Evolutionary conservation across 30 jellyfish, hydroid and myxozoan species (phyloP).

Genomic region (Rhopilema esculentum): DNA sequence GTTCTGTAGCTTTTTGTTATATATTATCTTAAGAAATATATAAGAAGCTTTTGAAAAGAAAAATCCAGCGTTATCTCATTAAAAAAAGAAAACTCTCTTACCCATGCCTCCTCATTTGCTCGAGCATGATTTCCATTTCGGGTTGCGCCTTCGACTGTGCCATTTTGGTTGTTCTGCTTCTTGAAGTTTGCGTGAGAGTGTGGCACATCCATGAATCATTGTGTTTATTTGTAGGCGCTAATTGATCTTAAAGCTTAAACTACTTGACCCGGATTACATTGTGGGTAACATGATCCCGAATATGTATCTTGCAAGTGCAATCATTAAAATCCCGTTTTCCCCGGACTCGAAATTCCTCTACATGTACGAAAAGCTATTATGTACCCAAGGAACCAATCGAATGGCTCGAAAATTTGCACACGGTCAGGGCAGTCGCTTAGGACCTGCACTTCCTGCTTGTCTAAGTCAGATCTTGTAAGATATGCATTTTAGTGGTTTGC

Average conservation of each 20-base stretch:
- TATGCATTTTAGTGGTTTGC: not conserved
- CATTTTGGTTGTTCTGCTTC: not conserved
- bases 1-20: not conserved
- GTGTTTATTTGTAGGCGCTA: not conserved
- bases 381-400: not conserved
- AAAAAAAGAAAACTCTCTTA: not conserved
- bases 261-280: not conserved
- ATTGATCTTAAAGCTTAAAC: not conserved
- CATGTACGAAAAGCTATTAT: not conserved
- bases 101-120: slow-evolving; percentile 10
- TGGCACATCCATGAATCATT: not conserved
- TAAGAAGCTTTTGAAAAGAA: not conserved
- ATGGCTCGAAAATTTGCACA: not conserved
- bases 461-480: too few species aligned
- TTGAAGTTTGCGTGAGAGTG: not conserved
- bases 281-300: not conserved
- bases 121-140: slow-evolving; percentile 3
- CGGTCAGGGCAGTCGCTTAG: too few species aligned
- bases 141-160: not conserved
- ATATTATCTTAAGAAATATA: not conserved
- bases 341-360: not conserved
- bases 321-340: not conserved
- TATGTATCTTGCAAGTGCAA: not conserved
- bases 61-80: not conserved
- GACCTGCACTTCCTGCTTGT: too few species aligned